Base-by-base conservation (phyloP, 2,113 vertebrate species). In the Lethenteron reissneri region DNA sequence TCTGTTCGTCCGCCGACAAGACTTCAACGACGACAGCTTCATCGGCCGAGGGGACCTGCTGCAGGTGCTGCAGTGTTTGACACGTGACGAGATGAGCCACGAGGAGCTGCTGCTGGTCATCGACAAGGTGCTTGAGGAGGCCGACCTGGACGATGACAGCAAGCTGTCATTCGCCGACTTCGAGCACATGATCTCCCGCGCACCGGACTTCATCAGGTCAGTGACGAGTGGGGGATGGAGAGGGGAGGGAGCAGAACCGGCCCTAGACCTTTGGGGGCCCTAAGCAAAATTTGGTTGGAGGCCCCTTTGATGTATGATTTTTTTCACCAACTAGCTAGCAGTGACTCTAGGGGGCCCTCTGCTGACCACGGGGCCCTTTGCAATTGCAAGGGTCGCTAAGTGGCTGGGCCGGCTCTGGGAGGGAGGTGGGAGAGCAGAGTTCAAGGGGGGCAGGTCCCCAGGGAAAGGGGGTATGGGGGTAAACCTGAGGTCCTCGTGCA, bases 181-280 rank as follows among this genome's bases (percentile, higher is more conserved):
- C 72, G 89, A 89, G 81, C 87, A 84, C 57, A 94, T 97, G 90
- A 95, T 99, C 1, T 15, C 85, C 68, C 79, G 85, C 73, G 88
- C 94, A 1, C 94, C 94, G 0, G 91, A 99, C 72, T 99, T 99
- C 79, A 89, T 97, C 83, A 99, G 92, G 92, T 94, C 75, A 73
- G 4, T 11, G 1, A 41, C 41, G 1, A 41, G 41, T 5, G 41
- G 41, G 41, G 41, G 41, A 41, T 41, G 41, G 41, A 41, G 41
- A 41, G 41, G 41, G 41, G 41, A 41, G 41, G 41, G 41, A 41
- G 41, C 17, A 19, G 17, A 19, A 19, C 17, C 17, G 17, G 17
- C 17, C 17, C 17, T 19, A 19, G 17, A 19, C 17, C 17, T 19
- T 19, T 19, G 17, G 17, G 17, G 17, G 17, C 17, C 17, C 17